Conservation (phyloP, 1,140 invertebrate species). For the Sinella curviseta region DNA sequence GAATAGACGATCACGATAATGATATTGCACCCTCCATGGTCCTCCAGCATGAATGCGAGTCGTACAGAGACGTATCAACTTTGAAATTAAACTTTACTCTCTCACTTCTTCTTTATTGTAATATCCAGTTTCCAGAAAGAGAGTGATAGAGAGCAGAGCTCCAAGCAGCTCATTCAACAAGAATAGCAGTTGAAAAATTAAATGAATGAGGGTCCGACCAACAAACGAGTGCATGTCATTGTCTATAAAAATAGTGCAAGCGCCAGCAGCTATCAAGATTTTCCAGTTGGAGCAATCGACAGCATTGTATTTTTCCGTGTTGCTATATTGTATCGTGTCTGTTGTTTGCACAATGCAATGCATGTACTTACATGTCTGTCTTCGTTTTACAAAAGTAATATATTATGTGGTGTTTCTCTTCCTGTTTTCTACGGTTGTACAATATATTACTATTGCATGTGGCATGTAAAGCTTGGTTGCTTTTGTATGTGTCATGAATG, state of each 20-base stretch:
- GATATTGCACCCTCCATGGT: not conserved
- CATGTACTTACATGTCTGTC: too few relatives aligned
- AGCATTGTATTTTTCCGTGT: too few relatives aligned
- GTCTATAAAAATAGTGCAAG: not conserved
- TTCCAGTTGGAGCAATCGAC: not conserved
- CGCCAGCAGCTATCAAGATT: not conserved
- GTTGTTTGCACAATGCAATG: not conserved
- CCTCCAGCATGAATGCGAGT: too few relatives aligned
- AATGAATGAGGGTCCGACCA: not conserved
- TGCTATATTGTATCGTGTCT: not conserved
- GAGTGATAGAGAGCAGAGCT: not conserved
- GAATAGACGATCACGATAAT: not conserved
- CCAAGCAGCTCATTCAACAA: too few relatives aligned
- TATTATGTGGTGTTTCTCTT: too few relatives aligned
- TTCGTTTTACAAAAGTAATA: too few relatives aligned
- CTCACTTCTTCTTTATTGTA: not conserved
- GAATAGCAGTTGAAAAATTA: not conserved
- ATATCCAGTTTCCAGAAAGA: not conserved
- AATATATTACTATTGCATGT: too few relatives aligned
- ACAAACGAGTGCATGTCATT: not conserved
- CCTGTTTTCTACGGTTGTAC: too few relatives aligned
- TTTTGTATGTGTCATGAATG: not conserved
- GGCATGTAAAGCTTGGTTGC: too few relatives aligned
- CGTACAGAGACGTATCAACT: too few relatives aligned
- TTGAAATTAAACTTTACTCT: too few relatives aligned